Percentiles rank a stretch among this genome's conserved stretches.
These are phyloP conservation scores for Silurus lanzhouensis DNA, from an alignment of 2,797 vertebrate species.

Conservation along the genomic window DNA sequence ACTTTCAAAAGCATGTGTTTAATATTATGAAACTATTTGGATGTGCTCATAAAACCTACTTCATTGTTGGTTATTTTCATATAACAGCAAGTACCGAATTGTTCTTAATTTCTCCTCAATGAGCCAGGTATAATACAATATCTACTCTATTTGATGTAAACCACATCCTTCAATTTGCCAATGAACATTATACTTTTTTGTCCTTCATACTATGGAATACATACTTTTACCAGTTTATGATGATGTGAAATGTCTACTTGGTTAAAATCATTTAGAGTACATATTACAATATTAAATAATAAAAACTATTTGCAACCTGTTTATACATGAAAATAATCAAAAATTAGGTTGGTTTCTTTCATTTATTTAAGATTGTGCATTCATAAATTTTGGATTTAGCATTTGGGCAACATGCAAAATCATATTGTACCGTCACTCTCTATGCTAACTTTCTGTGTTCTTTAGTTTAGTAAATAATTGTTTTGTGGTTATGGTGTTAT, in stretches of 20 bases:
- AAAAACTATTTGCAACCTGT: no score
- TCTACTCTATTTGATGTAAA: not conserved
- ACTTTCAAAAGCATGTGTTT: not conserved
- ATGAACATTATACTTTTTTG: no score
- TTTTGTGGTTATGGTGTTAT: not conserved
- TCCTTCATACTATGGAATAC: no score
- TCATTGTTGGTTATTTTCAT: not conserved
- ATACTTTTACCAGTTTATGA: no score
- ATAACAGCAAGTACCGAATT: not conserved
- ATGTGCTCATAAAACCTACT: not conserved
- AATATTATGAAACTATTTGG: not conserved
- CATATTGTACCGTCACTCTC: not conserved
- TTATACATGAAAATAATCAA: no score
- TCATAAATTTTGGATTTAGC: not conserved
- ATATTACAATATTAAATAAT: no score
- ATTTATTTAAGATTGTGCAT: not conserved
- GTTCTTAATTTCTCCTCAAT: not conserved
- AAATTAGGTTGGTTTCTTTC: not conserved
- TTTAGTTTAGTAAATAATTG: not conserved
- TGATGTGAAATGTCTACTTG: no score
- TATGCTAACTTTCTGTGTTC: not conserved
- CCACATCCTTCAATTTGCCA: no score
- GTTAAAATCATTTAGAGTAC: no score
- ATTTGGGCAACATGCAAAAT: not conserved
- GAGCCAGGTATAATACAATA: not conserved